These are phyloP conservation scores for Ptycholaimellus sp. DNA, from an alignment of 2,888 invertebrate genomes.

Conservation along the genomic window DNA sequence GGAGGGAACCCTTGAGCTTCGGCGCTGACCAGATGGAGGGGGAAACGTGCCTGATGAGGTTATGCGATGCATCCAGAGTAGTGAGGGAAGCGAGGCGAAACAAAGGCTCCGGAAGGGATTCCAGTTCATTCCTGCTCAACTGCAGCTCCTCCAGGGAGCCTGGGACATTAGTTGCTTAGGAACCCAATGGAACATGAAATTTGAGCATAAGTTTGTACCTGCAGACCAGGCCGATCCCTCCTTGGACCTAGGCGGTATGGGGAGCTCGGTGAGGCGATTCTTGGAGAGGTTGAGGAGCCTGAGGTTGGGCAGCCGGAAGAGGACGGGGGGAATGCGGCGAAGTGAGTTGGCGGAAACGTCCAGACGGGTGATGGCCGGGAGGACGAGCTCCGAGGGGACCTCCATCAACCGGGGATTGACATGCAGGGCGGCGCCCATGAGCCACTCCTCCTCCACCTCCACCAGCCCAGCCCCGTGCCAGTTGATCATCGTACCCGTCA, in stretches of 20 bases:
- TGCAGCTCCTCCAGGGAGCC: slow-evolving; percentile 42
- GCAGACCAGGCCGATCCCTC: background rate
- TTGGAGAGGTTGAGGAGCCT: slow-evolving; percentile 43
- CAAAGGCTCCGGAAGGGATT: slow-evolving; percentile 44
- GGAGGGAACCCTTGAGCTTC: slow-evolving; percentile 59
- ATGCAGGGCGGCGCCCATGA: slow-evolving; percentile 47
- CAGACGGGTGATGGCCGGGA: slow-evolving; percentile 72
- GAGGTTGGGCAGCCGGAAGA: slow-evolving; percentile 59
- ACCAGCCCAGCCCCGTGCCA: slow-evolving; percentile 53
- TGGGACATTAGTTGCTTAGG: slow-evolving; percentile 3
- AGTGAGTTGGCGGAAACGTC: slow-evolving; percentile 75
- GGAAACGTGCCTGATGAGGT: slow-evolving; percentile 59
- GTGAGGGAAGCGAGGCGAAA: slow-evolving; percentile 1
- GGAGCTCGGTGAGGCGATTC: slow-evolving; percentile 7
- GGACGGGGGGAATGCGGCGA: slow-evolving; percentile 47
- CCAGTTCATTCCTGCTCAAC: slow-evolving; percentile 63
- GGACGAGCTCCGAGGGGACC: slow-evolving; percentile 30
- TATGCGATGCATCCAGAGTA: slow-evolving; percentile 69
- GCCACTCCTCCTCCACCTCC: slow-evolving; percentile 48
- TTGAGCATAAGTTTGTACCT: slow-evolving; percentile 3
- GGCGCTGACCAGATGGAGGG: slow-evolving; percentile 62
- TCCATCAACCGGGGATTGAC: slow-evolving; percentile 50
- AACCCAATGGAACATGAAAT: slow-evolving; percentile 9
- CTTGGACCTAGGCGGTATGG: background rate
- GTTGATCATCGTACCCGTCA: slow-evolving; percentile 47